Evolutionary conservation across 2,888 invertebrate species (phyloP).

Genomic region (Platycheirus rosarum): DNA sequence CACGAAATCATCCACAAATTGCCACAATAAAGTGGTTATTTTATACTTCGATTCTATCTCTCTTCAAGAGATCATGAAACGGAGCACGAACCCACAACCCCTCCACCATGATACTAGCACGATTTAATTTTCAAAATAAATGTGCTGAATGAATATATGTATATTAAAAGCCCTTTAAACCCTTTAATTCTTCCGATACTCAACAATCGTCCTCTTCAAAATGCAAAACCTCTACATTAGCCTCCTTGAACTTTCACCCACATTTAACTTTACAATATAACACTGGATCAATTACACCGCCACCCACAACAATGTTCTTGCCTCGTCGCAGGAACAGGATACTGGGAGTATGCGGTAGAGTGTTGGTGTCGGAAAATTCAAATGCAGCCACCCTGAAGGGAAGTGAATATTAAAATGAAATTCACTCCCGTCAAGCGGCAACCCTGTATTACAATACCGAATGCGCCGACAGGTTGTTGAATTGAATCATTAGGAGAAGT

Average conservation of each 20-base stretch:
- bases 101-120: not conserved
- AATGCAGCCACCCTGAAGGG: conserved; percentile 58
- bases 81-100: not conserved
- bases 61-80: not conserved
- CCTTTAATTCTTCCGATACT: not conserved
- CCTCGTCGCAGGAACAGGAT: not conserved
- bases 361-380: conserved; percentile 46
- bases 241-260: conserved; percentile 11
- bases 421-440: conserved; percentile 50
- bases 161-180: conserved; percentile 19
- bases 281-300: conserved; percentile 27
- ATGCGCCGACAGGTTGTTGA: conserved; percentile 73
- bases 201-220: not conserved
- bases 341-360: not conserved
- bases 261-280: not conserved
- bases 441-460: conserved; percentile 49
- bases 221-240: not conserved
- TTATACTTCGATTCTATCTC: not conserved
- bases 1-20: not conserved
- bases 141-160: not conserved
- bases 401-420: conserved; percentile 60
- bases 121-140: not conserved
- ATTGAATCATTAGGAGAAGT: conserved; percentile 63
- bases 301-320: not conserved
- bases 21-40: not conserved